Evolutionary conservation across 35 echinoderm and acorn worm genomes (phyloP).

Genomic region (Diadema setosum): DNA sequence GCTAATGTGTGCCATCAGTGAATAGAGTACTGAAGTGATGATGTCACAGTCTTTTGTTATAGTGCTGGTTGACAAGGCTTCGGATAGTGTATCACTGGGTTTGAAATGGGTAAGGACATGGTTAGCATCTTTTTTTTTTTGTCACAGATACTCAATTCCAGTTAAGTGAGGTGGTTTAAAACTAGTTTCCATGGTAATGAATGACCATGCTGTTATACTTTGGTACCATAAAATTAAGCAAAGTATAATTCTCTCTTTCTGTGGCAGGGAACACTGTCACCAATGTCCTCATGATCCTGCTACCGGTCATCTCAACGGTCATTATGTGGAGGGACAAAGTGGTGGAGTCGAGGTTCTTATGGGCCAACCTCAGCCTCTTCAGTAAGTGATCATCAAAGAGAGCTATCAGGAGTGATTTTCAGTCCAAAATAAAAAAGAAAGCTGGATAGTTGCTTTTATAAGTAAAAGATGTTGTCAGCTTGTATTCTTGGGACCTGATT

Average conservation of each 20-base stretch:
- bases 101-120: not conserved
- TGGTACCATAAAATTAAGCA: too few relatives aligned
- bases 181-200: not conserved
- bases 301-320: slow-evolving; percentile 15
- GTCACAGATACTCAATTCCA: not conserved
- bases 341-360: slow-evolving; percentile 11
- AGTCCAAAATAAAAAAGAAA: not conserved
- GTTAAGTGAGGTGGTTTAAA: not conserved
- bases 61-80: not conserved
- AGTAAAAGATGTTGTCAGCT: not conserved
- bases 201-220: not conserved
- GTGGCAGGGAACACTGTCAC: slow-evolving; percentile 39
- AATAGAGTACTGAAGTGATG: too few relatives aligned
- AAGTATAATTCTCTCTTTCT: not conserved
- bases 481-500: too few relatives aligned
- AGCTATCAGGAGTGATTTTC: not conserved
- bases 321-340: slow-evolving; percentile 15
- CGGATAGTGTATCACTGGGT: not conserved
- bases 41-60: too few relatives aligned
- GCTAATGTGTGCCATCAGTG: too few relatives aligned
- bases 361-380: not conserved
- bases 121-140: not conserved
- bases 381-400: slow-evolving; percentile 11
- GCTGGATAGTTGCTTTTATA: not conserved
- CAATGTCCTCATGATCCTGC: slow-evolving; percentile 37